These are phyloP conservation scores for Glomeris maerens DNA, from an alignment of 1,140 invertebrate species.

Conservation along the genomic window DNA sequence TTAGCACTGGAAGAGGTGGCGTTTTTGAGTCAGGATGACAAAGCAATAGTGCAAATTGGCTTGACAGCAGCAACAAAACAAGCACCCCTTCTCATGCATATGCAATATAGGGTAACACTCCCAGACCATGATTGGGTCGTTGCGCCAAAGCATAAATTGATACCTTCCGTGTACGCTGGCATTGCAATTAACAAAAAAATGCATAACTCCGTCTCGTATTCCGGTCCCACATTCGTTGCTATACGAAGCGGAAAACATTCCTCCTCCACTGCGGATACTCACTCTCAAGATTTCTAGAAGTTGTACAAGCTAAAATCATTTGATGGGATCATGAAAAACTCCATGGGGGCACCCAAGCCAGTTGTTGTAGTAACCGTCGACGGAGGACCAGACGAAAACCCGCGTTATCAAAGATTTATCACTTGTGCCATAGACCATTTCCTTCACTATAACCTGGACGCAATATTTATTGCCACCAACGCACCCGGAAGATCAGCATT, in stretches of 20 bases:
- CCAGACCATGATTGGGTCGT: conserved; percentile 34
- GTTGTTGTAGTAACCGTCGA: no score
- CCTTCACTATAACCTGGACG: conserved; percentile 28
- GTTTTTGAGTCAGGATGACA: conserved; percentile 29
- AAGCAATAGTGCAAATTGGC: conserved; percentile 31
- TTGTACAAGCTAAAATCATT: no score
- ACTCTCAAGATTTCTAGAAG: no score
- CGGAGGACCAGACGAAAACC: no score
- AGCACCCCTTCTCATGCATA: conserved; percentile 28
- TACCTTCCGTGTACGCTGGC: no score
- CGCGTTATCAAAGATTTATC: conserved; percentile 26
- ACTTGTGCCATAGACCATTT: conserved; percentile 26
- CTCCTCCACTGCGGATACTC: no score
- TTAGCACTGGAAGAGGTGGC: conserved; percentile 20
- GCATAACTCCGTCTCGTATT: no score
- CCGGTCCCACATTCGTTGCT: no score
- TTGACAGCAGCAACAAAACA: conserved; percentile 31
- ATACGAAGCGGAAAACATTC: no score
- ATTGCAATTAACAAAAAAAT: conserved; percentile 23
- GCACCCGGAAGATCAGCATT: conserved; percentile 29
- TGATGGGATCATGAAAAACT: no score
- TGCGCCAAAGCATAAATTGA: conserved; percentile 27
- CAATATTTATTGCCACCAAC: conserved; percentile 30
- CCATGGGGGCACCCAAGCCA: no score
- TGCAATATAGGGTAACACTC: conserved; percentile 29